These are phyloP conservation scores for Ormyrus thymus DNA, from an alignment of 2,888 invertebrate genomes.

Conservation along the genomic window DNA sequence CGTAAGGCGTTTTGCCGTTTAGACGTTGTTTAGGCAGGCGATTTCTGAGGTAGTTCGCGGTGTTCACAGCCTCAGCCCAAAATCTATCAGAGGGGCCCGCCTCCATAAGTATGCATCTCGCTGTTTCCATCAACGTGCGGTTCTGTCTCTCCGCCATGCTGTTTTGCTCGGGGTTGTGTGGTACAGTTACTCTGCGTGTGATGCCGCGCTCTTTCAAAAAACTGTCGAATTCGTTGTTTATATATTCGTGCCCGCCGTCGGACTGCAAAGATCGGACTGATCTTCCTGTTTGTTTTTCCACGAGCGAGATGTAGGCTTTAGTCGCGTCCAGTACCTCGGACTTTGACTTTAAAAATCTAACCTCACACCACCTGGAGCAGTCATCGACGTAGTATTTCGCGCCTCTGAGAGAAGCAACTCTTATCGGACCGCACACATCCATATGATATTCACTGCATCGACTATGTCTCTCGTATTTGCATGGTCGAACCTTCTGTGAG, in stretches of 20 bases:
- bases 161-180: background rate
- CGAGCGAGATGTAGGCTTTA: slow-evolving; percentile 49
- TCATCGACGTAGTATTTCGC: slow-evolving; percentile 57
- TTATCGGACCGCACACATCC: slow-evolving; percentile 2
- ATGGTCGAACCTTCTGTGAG: too few species aligned
- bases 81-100: background rate
- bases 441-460: background rate
- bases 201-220: background rate
- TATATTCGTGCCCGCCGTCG: slow-evolving; percentile 53
- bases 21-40: background rate
- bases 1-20: background rate
- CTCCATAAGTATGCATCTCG: background rate
- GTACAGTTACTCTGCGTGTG: background rate
- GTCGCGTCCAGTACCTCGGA: slow-evolving; percentile 52
- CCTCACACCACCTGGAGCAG: slow-evolving; percentile 47
- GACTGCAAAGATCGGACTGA: slow-evolving; percentile 46
- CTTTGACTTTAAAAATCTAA: slow-evolving; percentile 51
- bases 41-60: background rate
- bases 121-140: background rate
- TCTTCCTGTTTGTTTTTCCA: slow-evolving; percentile 43
- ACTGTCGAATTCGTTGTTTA: background rate
- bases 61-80: background rate
- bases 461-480: background rate
- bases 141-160: background rate
- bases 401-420: slow-evolving; percentile 52